phyloP scores from a whole-genome alignment of 2,113 vertebrate species.

The Pygoscelis antarcticus region DNA sequence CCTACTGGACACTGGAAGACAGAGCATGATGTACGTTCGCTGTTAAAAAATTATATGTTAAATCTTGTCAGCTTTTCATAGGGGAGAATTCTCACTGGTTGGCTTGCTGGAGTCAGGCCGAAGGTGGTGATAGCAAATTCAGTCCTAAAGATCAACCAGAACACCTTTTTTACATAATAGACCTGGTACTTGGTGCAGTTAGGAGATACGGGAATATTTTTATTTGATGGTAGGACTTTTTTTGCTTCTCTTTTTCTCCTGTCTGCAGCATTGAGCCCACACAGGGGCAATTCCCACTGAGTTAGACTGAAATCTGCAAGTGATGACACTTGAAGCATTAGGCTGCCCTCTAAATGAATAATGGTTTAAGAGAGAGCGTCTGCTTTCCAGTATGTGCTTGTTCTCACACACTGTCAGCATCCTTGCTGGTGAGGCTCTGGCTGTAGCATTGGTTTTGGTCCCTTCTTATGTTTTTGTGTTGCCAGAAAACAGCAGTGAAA shows the following conservation, averaged over 20 bases:
- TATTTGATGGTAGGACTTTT: neutral
- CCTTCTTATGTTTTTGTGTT: neutral
- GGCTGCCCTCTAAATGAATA: neutral
- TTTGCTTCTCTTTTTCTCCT: neutral
- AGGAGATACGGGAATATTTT: neutral
- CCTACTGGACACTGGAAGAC: neutral
- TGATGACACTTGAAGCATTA: neutral
- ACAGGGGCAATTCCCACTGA: neutral
- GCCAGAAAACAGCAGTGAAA: neutral
- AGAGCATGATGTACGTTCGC: neutral
- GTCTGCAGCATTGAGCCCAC: neutral
- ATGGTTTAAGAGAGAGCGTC: neutral
- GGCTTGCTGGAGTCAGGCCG: neutral
- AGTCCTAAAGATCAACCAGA: neutral
- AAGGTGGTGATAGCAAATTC: neutral
- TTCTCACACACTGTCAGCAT: neutral
- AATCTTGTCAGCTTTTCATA: neutral
- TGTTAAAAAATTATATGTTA: neutral
- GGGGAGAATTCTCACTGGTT: neutral
- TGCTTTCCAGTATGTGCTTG: neutral
- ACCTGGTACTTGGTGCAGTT: neutral
- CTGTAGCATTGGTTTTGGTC: neutral
- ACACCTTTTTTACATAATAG: neutral
- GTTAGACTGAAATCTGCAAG: neutral
- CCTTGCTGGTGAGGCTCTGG: neutral